Conservation (phyloP, 2,888 invertebrate species). For the Acanthoscelides obtectus region DNA sequence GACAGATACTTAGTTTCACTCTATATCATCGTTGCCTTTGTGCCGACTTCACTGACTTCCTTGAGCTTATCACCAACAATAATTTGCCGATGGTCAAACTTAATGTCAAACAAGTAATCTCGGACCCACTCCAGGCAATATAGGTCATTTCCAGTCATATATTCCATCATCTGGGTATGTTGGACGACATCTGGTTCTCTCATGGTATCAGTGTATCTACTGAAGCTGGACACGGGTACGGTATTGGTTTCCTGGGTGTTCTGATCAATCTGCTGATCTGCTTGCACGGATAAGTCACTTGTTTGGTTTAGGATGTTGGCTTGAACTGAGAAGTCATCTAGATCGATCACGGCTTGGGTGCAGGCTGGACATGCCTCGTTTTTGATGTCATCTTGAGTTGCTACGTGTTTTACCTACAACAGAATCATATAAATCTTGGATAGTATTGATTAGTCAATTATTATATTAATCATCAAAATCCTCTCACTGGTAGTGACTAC, state of each 20-base stretch:
- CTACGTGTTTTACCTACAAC: not conserved
- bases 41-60: conserved; percentile 26
- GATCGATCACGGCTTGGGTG: not conserved
- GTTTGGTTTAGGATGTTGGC: not conserved
- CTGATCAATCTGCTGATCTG: not conserved
- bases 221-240: not conserved
- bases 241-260: not conserved
- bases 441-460: not conserved
- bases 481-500: no score
- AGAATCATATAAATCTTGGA: not conserved
- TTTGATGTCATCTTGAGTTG: conserved; percentile 1
- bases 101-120: conserved; percentile 31
- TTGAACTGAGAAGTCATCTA: not conserved
- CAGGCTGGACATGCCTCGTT: conserved; percentile 1
- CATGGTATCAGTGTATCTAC: conserved; percentile 7
- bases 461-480: no score
- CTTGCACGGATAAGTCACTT: not conserved
- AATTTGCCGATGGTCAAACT: conserved; percentile 29
- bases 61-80: conserved; percentile 30
- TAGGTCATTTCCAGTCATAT: conserved; percentile 31
- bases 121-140: conserved; percentile 35
- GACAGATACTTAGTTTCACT: not conserved
- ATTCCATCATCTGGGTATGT: conserved; percentile 33
- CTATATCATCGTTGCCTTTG: conserved; percentile 21
- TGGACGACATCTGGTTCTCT: conserved; percentile 4